Conservation (phyloP, 1,140 invertebrate species). For the Drosophila orena region DNA sequence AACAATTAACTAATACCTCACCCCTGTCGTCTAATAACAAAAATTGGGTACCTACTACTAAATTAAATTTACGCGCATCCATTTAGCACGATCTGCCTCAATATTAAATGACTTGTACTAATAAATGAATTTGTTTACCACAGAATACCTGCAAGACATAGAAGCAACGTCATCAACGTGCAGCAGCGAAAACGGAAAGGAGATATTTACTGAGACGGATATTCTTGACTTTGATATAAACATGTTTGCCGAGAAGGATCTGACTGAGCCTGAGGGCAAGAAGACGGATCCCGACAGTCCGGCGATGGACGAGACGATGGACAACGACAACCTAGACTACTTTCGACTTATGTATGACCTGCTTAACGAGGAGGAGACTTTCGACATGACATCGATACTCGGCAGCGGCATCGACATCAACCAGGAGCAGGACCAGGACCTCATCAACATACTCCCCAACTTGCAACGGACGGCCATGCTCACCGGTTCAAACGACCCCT, state of each 20-base stretch:
- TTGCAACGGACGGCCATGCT: conserved; percentile 39
- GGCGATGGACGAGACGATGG: conserved; percentile 52
- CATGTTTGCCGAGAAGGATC: conserved; percentile 74
- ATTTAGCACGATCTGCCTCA: not conserved
- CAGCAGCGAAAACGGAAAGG: conserved; percentile 71
- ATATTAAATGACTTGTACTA: conserved; percentile 22
- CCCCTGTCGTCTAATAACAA: conserved; percentile 8
- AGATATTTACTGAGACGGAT: conserved; percentile 72
- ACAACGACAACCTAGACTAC: conserved; percentile 46
- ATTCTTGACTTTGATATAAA: conserved; percentile 82
- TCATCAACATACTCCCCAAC: conserved; percentile 20
- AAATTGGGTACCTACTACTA: conserved; percentile 12
- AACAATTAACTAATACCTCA: not conserved
- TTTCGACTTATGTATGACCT: conserved; percentile 29
- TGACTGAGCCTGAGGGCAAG: conserved; percentile 61
- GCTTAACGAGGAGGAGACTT: conserved; percentile 43
- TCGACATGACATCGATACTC: conserved; percentile 40
- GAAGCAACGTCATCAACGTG: conserved; percentile 70
- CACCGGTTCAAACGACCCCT: conserved; percentile 47
- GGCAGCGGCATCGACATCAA: conserved; percentile 45
- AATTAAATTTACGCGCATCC: conserved; percentile 21
- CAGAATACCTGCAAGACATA: conserved; percentile 83
- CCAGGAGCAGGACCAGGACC: conserved; percentile 48
- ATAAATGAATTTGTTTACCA: conserved; percentile 31
- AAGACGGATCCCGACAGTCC: conserved; percentile 60